Percentiles rank a stretch among this genome's conserved stretches.
Evolutionary conservation across 2,113 vertebrate species (phyloP).

Genomic region (Labeo catla): DNA sequence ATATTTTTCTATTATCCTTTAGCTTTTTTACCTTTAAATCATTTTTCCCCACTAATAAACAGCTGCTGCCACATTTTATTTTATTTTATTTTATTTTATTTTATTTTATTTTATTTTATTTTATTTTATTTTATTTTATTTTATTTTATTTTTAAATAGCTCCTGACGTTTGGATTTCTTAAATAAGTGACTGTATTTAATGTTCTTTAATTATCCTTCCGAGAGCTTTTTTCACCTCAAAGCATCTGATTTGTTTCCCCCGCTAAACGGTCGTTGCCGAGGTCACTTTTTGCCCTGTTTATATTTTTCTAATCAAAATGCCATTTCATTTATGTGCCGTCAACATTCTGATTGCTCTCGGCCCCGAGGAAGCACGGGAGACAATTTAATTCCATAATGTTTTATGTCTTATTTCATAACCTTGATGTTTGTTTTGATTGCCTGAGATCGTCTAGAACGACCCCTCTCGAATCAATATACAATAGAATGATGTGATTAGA

Average conservation of each 20-base stretch:
- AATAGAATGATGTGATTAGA: constrained; percentile 26
- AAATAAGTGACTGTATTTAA: background rate
- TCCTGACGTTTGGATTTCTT: background rate
- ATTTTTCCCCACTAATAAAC: too few relatives aligned
- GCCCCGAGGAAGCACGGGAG: constrained; percentile 25
- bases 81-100: background rate
- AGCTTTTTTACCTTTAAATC: too few relatives aligned
- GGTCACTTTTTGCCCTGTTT: constrained; percentile 38
- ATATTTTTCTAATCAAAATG: constrained; percentile 49
- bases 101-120: background rate
- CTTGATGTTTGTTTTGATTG: constrained; percentile 51
- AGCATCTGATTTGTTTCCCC: constrained; percentile 11
- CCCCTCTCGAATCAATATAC: constrained; percentile 18
- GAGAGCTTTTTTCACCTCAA: background rate
- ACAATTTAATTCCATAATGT: constrained; percentile 50
- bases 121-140: too few relatives aligned
- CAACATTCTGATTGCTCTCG: constrained; percentile 42
- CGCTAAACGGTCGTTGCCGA: constrained; percentile 3
- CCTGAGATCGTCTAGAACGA: constrained; percentile 25
- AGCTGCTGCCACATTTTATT: too few relatives aligned
- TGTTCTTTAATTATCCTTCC: background rate
- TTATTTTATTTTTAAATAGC: too few relatives aligned
- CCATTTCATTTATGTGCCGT: constrained; percentile 49
- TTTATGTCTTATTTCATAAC: constrained; percentile 45
- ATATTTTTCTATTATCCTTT: background rate